Conservation (phyloP, 2,888 invertebrate genomes). For the Drosophila anceps region DNA sequence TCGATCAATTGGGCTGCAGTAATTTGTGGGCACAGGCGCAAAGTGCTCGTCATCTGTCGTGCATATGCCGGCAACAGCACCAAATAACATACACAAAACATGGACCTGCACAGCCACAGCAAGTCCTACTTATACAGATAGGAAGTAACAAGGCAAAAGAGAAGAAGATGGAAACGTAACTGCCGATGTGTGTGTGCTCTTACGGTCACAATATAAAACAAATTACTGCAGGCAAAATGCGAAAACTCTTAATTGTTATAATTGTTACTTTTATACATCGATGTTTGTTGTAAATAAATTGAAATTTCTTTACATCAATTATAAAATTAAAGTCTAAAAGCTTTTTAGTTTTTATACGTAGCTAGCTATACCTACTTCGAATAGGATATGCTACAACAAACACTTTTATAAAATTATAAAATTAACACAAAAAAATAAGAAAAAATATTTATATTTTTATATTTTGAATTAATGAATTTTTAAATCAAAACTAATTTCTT, state of each 20-base stretch:
- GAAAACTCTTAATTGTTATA: conserved; percentile 17
- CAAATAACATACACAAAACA: conserved; percentile 36
- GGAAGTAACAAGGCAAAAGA: background rate
- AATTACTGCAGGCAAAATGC: conserved; percentile 27
- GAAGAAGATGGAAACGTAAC: background rate
- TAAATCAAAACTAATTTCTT: no score
- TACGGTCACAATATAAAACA: conserved; percentile 10
- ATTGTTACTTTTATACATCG: background rate
- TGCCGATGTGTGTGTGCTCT: conserved; percentile 25
- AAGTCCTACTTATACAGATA: conserved; percentile 16
- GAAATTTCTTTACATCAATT: background rate
- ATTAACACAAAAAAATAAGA: no score
- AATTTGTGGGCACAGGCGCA: conserved; percentile 76
- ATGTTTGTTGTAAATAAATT: background rate
- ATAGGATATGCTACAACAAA: background rate
- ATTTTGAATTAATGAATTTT: no score
- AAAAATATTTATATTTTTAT: no score
- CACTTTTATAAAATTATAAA: background rate
- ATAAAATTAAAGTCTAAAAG: no score
- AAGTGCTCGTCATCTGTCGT: conserved; percentile 69
- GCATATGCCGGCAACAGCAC: conserved; percentile 46
- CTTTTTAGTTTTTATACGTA: background rate
- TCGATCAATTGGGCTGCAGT: conserved; percentile 81
- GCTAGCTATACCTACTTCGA: no score
- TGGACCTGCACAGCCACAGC: conserved; percentile 20